Conservation (phyloP, 2,797 vertebrate genomes). For the Helarctos malayanus region DNA sequence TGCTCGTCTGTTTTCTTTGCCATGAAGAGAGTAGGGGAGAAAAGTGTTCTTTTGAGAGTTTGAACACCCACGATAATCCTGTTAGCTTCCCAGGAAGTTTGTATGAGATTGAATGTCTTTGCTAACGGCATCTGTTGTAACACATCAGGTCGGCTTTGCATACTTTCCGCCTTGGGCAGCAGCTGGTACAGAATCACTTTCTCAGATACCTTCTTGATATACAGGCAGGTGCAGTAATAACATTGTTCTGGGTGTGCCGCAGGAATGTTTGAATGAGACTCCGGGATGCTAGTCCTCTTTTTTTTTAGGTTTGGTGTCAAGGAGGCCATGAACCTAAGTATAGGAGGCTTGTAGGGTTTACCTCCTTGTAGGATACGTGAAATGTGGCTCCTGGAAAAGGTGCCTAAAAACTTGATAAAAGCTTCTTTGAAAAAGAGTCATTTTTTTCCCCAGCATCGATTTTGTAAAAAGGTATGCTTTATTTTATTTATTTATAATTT, state of each 20-base stretch:
- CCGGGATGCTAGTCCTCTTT: neutral
- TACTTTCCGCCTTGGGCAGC: neutral
- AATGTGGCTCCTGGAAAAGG: neutral
- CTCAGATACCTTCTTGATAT: neutral
- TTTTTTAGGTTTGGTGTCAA: conserved; percentile 32
- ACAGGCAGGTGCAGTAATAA: neutral
- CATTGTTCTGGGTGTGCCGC: neutral
- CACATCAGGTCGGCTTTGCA: neutral
- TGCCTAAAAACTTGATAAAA: neutral
- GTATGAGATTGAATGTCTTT: conserved; percentile 48
- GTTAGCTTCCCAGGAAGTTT: conserved; percentile 23
- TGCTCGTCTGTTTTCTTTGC: conserved; percentile 26
- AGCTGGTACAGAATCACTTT: neutral
- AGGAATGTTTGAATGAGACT: neutral
- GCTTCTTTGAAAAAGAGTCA: neutral
- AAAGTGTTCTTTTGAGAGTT: conserved; percentile 27
- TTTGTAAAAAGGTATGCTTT: neutral
- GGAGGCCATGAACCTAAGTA: neutral
- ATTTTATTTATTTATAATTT: neutral
- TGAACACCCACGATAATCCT: neutral
- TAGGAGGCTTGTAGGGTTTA: neutral
- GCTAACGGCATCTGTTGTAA: conserved; percentile 41
- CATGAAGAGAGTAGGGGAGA: neutral
- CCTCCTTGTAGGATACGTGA: neutral
- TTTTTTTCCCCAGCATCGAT: neutral